Evolutionary conservation across 37 sponge, comb jelly and placozoan species (phyloP), one percentile per base, ranked within the genome.

Genomic region (Chondrosia reniformis): DNA sequence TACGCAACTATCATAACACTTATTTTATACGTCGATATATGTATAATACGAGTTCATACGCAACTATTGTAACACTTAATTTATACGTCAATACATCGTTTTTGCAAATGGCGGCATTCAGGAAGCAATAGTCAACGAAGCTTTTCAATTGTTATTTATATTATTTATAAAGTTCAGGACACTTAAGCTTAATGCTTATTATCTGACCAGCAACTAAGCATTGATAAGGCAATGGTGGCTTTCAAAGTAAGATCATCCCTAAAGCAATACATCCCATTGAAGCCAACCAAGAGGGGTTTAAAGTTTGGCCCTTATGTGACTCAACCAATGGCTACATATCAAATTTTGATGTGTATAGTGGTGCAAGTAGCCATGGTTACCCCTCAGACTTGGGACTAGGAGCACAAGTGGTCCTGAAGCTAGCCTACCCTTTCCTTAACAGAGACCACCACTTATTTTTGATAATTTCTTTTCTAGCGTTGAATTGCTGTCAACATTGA

Each of bases 261-360:
- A 17, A 66, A 66, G 38, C 67, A 66, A 66, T 66, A 66, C 67
- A 33, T 66, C 39, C 67, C 67, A 6, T 39, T 66, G 21, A 66
- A 66, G 67, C 67, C 67, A 31, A 66, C 36, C 38, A 66, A 66
- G 17, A 5, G 39, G 19, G 36, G 67, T 39, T 37, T 17, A 66
- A 66, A 66, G 36, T 66, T 21, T 66, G 67, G 67, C 36, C 39
- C 30, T 39, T 66, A 6, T 66, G 67, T 28, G 67, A 66, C 17
- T 66, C 67, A 5, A 66, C 37, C 7, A 66, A 66, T 34, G 36
- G 67, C 6, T 66, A 66, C 67, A 33, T 66, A 39, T 66, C 32
- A 36, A 66, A 66, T 21, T 37, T 66, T 36, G 33, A 22, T 28
- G 39, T 66, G 67, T 66, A 66, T 39, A 66, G 39, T 5, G 67